Conservation (phyloP, 2,113 vertebrate genomes). For the Ailuropoda melanoleuca region DNA sequence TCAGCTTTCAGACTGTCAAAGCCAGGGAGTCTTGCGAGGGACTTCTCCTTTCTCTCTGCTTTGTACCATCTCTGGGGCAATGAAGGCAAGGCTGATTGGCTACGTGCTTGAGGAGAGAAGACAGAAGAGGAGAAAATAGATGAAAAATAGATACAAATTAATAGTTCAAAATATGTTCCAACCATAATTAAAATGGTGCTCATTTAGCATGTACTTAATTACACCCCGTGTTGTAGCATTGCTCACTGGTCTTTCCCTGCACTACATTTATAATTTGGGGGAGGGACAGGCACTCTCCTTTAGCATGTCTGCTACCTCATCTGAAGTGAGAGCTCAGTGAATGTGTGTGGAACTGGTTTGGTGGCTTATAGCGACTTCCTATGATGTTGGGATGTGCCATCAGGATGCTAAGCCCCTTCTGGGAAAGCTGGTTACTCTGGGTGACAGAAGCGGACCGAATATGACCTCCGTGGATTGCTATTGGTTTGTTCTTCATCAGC, state of each 20-base stretch:
- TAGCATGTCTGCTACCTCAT: background rate
- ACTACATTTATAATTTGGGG: background rate
- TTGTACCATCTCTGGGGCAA: background rate
- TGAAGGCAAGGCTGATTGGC: background rate
- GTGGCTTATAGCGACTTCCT: background rate
- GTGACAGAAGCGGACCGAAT: rapidly evolving
- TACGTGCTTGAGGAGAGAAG: background rate
- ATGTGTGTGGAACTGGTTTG: background rate
- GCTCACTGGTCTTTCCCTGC: background rate
- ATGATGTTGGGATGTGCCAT: background rate
- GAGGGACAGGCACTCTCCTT: background rate
- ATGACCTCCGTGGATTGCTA: rapidly evolving
- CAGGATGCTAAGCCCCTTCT: background rate
- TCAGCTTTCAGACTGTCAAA: background rate
- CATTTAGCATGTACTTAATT: background rate
- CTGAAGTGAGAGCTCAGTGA: background rate
- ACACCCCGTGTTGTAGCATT: rapidly evolving
- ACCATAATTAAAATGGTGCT: background rate
- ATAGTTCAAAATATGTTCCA: background rate
- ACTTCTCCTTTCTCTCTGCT: background rate
- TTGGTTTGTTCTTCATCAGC: background rate
- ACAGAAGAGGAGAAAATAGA: background rate
- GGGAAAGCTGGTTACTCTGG: background rate
- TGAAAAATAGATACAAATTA: background rate
- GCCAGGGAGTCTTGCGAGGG: background rate